Conservation (phyloP, 2,888 invertebrate genomes). For the Drosophila mayaguana region DNA sequence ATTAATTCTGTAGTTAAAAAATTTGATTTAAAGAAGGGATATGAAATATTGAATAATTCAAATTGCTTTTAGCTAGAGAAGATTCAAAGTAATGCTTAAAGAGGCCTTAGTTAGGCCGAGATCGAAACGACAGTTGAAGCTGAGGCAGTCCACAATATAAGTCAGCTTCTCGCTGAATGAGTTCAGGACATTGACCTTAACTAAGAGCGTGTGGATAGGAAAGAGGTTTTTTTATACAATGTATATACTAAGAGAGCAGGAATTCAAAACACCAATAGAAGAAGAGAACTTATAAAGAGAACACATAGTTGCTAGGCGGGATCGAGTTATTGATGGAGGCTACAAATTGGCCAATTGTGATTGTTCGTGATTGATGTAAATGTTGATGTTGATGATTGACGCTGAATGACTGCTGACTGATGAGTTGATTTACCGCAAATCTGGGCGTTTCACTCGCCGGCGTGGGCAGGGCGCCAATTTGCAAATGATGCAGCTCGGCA, state of each 20-base stretch:
- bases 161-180: too few species aligned
- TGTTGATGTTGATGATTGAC: constrained; percentile 21
- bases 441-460: constrained; percentile 85
- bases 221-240: not conserved
- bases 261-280: constrained; percentile 14
- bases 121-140: not conserved
- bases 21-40: too few species aligned
- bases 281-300: constrained; percentile 15
- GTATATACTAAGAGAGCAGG: constrained; percentile 3
- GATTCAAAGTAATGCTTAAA: too few species aligned
- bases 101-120: not conserved
- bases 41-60: too few species aligned
- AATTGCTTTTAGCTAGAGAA: too few species aligned
- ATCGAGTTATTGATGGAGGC: constrained; percentile 6
- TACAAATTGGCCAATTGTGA: constrained; percentile 15
- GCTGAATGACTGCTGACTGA: constrained; percentile 47
- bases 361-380: constrained; percentile 10
- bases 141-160: constrained; percentile 1
- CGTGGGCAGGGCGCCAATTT: constrained; percentile 85
- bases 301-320: constrained; percentile 5
- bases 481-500: constrained; percentile 83
- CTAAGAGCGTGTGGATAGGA: not conserved
- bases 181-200: not conserved
- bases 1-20: too few species aligned
- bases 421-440: constrained; percentile 85